Base-by-base conservation (phyloP, 1,140 invertebrate genomes). In the Venustaconcha ellipsiformis region DNA sequence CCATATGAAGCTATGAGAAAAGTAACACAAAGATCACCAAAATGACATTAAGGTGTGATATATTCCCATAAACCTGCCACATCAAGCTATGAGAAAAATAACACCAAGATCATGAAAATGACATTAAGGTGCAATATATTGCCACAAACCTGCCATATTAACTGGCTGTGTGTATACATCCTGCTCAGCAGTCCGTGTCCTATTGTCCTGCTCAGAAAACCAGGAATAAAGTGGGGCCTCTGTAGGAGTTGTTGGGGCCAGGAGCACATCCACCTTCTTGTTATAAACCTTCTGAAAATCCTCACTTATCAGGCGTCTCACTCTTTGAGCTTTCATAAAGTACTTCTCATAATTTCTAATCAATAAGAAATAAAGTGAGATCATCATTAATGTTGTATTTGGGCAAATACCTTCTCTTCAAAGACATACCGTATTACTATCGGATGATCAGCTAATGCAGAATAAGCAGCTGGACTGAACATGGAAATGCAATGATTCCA, bases 101-200 rank as follows among this genome's bases (percentile, higher is more conserved):
- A n/a, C 37, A 15, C 57, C 15, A 56, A 30, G 17, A 14, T 57
- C 60, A 26, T 56, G 6, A 60, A 65, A 37, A 15, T 23, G 23
- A 55, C 48, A 55, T 6, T 23, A 56, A 30, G 8, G 8, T 13
- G 26, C 13, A 0, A 14, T 60, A 23, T n/a, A 23, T n/a, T 58
- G 3, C 66, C 12, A 68, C 76, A 87, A 87, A 93, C 94, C 97
- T 55, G 97, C 96, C 94, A 99, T 95, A 87, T 99, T 99, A 1
- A 95, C 95, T 11, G 97, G 94, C 86, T 98, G 96, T 0, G 97
- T 99, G 85, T 95, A 99, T 89, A 94, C 96, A 91, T 99, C 98
- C 87, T 99, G 96, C 58, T 95, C 90, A 0, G 94, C 94, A 89
- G 95, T 95, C 80, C 97, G 95, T 80, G 95, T 94, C 71, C 96